Conservation (phyloP, 2,113 vertebrate genomes). For the Plecotus auritus region DNA sequence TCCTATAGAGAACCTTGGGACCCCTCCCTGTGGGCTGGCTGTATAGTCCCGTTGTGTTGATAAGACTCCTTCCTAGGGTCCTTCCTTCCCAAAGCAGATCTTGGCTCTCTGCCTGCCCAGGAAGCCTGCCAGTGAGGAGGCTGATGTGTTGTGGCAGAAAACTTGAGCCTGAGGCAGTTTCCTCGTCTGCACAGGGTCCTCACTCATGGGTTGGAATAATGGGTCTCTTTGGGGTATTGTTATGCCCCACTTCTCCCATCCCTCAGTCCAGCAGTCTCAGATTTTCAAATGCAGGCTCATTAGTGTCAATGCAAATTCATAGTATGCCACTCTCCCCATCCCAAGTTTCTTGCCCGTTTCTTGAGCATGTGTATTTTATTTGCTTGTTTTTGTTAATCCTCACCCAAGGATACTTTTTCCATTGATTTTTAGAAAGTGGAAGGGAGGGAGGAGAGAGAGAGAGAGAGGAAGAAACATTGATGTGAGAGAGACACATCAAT, state of each 20-base stretch:
- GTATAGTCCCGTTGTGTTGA: accelerated
- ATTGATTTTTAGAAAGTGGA: not conserved
- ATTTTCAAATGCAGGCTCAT: constrained; percentile 17
- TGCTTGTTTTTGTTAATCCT: not conserved
- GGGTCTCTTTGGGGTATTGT: not conserved
- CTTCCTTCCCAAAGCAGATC: not conserved
- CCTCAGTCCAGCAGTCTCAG: constrained; percentile 7
- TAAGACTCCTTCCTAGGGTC: not conserved
- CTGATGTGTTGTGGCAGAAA: constrained; percentile 30
- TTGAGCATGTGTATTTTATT: not conserved
- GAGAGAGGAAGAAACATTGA: not conserved
- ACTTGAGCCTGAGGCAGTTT: not conserved
- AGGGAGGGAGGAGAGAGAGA: not conserved
- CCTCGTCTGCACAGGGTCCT: not conserved
- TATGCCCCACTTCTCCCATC: not conserved
- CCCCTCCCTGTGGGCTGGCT: not conserved
- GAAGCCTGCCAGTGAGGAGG: constrained; percentile 33
- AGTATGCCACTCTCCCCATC: not conserved
- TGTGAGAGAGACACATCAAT: not conserved
- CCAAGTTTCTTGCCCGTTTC: not conserved
- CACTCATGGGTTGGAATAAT: accelerated
- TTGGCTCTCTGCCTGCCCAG: not conserved
- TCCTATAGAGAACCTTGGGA: accelerated
- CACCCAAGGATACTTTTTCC: not conserved
- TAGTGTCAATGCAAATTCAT: accelerated